These are phyloP conservation scores for Euplagia quadripunctaria DNA, from an alignment of 2,888 invertebrate species.

Conservation along the genomic window DNA sequence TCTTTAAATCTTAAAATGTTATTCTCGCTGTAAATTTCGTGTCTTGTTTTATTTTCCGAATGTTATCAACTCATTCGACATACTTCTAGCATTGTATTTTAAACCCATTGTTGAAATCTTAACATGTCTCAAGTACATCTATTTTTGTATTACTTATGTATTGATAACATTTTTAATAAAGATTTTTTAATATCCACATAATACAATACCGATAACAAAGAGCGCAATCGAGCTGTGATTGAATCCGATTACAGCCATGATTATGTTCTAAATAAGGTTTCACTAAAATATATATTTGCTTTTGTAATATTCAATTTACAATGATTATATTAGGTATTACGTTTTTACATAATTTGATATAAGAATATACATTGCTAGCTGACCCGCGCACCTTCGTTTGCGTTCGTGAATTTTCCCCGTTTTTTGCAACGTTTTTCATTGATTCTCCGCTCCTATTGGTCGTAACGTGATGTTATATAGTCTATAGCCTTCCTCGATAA, in stretches of 20 bases:
- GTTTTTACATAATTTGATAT: constrained; percentile 5
- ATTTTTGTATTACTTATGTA: not conserved
- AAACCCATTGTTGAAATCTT: not conserved
- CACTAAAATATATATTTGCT: constrained; percentile 32
- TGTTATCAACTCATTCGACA: not conserved
- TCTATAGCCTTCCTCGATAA: too few relatives aligned
- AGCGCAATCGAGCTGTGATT: constrained; percentile 44
- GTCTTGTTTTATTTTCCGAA: not conserved
- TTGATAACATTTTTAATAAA: not conserved
- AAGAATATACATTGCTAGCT: too few relatives aligned
- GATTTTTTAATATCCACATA: constrained; percentile 38
- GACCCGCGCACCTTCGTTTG: too few relatives aligned
- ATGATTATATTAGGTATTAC: constrained; percentile 27
- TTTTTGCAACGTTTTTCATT: too few relatives aligned
- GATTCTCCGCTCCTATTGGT: too few relatives aligned
- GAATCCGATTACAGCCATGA: constrained; percentile 43
- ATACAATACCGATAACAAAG: constrained; percentile 46
- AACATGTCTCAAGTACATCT: not conserved
- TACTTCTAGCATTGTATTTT: not conserved
- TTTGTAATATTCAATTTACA: constrained; percentile 23
- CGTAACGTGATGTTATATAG: too few relatives aligned
- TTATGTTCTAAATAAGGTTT: constrained; percentile 45
- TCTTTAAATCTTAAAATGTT: not conserved
- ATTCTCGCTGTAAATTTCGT: not conserved
- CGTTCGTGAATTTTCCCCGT: too few relatives aligned